Evolutionary conservation across 2,113 vertebrate genomes (phyloP).

Genomic region (Catharus minimus): DNA sequence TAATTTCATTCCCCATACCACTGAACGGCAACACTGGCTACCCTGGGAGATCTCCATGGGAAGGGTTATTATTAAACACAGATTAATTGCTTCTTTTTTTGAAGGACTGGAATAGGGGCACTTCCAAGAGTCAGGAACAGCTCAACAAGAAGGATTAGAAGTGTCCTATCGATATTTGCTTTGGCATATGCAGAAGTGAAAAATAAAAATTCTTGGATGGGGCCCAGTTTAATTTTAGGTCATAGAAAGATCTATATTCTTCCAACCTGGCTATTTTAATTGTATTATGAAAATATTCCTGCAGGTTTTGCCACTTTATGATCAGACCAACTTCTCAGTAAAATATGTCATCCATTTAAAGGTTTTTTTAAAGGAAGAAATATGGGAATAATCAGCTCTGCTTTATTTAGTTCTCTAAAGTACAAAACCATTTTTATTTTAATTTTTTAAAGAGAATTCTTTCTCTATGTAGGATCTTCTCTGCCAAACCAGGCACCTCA

Average conservation of each 20-base stretch:
- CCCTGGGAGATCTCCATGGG: background rate
- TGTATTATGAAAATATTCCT: conserved; percentile 45
- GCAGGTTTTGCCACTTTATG: conserved; percentile 6
- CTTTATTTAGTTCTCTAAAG: background rate
- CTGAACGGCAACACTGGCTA: background rate
- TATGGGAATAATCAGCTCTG: background rate
- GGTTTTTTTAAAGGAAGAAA: background rate
- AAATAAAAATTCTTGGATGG: conserved; percentile 26
- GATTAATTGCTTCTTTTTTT: background rate
- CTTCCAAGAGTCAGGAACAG: background rate
- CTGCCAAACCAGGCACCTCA: background rate
- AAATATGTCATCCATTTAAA: conserved; percentile 21
- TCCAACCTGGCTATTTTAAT: conserved; percentile 39
- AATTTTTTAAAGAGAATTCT: background rate
- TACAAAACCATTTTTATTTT: conserved; percentile 5
- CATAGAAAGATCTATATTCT: conserved; percentile 28
- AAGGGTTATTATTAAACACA: background rate
- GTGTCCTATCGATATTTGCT: background rate
- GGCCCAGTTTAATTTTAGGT: conserved; percentile 56
- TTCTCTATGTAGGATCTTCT: background rate
- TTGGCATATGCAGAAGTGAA: conserved; percentile 5
- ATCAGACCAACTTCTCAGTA: conserved; percentile 2
- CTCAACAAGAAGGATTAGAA: conserved; percentile 16
- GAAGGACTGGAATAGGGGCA: background rate
- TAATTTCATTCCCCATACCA: background rate